These are phyloP conservation scores for Maniola jurtina DNA, from an alignment of 1,140 invertebrate species.

Conservation along the genomic window DNA sequence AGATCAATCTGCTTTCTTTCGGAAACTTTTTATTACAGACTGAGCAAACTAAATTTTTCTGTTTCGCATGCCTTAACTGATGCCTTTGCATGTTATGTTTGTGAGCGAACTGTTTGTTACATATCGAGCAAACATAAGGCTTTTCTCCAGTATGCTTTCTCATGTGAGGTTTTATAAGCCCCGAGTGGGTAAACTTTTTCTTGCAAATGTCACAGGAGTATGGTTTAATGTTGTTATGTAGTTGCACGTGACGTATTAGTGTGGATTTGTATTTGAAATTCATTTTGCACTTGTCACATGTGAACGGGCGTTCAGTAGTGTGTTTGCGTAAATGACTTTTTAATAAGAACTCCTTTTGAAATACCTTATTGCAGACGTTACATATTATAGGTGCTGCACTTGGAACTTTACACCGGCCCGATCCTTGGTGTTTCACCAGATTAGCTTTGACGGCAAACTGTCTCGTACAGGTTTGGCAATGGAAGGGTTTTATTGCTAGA, in stretches of 20 bases:
- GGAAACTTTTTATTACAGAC: constrained; percentile 91
- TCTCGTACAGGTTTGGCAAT: constrained; percentile 41
- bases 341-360: constrained; percentile 45
- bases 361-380: constrained; percentile 48
- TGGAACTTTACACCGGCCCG: constrained; percentile 35
- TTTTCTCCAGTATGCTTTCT: constrained; percentile 92
- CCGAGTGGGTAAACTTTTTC: constrained; percentile 87
- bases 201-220: constrained; percentile 84
- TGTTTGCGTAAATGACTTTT: constrained; percentile 51
- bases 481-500: constrained; percentile 36
- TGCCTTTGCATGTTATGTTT: constrained; percentile 90
- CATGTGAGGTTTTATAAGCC: constrained; percentile 87
- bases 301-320: constrained; percentile 45
- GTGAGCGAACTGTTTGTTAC: constrained; percentile 90
- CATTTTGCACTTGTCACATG: constrained; percentile 48
- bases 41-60: constrained; percentile 89
- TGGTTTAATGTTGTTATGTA: constrained; percentile 62
- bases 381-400: constrained; percentile 36
- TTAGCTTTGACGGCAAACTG: constrained; percentile 43
- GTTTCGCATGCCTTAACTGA: constrained; percentile 87
- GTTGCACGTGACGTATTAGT: constrained; percentile 46
- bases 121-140: constrained; percentile 91
- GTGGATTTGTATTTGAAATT: constrained; percentile 59
- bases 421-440: constrained; percentile 41
- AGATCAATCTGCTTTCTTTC: constrained; percentile 87